phyloP scores from a whole-genome alignment of 2,113 vertebrate genomes.

The Diadophis punctatus region DNA sequence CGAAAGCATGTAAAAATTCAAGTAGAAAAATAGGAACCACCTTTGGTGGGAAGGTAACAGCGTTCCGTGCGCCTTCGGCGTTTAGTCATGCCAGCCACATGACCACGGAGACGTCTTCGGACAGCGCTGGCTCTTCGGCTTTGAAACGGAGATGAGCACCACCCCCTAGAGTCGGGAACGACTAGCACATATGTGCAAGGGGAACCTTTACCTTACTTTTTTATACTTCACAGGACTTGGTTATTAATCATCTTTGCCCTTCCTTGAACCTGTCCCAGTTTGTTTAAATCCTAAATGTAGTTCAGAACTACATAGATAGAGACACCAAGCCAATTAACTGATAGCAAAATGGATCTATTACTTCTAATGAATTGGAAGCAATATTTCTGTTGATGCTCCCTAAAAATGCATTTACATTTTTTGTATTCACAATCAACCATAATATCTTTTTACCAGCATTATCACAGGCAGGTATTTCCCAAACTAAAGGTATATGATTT shows the following conservation, averaged over 20 bases:
- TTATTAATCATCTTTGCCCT: neutral
- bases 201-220: no score
- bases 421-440: neutral
- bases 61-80: no score
- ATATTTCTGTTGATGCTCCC: neutral
- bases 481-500: neutral
- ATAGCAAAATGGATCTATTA: neutral
- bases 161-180: no score
- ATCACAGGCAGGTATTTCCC: neutral
- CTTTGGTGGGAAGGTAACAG: no score
- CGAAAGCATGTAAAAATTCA: no score
- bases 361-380: neutral
- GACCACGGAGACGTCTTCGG: no score
- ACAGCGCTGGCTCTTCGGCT: no score
- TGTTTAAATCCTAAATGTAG: neutral
- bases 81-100: no score
- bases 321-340: neutral
- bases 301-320: neutral
- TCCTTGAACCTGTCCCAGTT: neutral
- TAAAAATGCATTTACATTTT: neutral
- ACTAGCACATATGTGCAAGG: no score
- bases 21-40: no score
- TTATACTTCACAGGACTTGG: neutral
- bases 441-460: neutral
- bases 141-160: no score